phyloP scores from a whole-genome alignment of 2,888 invertebrate species.

The Lacanobia oleracea region DNA sequence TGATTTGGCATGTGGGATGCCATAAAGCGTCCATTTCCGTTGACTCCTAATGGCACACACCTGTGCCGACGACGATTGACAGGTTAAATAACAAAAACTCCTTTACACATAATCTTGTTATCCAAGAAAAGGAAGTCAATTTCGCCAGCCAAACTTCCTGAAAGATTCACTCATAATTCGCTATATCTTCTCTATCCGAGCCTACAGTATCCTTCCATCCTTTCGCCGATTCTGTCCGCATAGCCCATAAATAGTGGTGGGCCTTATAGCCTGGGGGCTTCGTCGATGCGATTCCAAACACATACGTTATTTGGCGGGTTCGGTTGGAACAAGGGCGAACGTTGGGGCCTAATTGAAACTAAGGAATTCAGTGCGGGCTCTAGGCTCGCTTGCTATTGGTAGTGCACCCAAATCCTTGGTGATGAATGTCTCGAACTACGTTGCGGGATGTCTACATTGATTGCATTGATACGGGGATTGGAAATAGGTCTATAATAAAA shows the following conservation, averaged over 20 bases:
- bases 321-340: constrained; percentile 58
- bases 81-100: constrained; percentile 4
- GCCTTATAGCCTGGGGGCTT: constrained; percentile 57
- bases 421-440: constrained; percentile 30
- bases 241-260: constrained; percentile 66
- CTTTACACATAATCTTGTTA: neutral
- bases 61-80: no score
- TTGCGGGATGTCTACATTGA: constrained; percentile 26
- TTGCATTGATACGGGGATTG: constrained; percentile 11
- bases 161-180: constrained; percentile 53
- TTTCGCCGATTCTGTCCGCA: constrained; percentile 64
- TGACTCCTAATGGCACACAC: no score
- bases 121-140: constrained; percentile 32
- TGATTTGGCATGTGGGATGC: no score
- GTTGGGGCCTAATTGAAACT: constrained; percentile 68
- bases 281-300: constrained; percentile 64
- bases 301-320: constrained; percentile 65
- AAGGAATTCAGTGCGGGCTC: constrained; percentile 64
- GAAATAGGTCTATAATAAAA: neutral
- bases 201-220: constrained; percentile 42
- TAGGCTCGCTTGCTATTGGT: constrained; percentile 40
- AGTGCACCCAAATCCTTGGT: constrained; percentile 52
- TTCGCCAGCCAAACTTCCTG: constrained; percentile 29
- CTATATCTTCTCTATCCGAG: constrained; percentile 33
- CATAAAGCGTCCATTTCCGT: no score